Conservation (phyloP, 2,797 vertebrate species). For the Heteromormyrus szaboi region DNA sequence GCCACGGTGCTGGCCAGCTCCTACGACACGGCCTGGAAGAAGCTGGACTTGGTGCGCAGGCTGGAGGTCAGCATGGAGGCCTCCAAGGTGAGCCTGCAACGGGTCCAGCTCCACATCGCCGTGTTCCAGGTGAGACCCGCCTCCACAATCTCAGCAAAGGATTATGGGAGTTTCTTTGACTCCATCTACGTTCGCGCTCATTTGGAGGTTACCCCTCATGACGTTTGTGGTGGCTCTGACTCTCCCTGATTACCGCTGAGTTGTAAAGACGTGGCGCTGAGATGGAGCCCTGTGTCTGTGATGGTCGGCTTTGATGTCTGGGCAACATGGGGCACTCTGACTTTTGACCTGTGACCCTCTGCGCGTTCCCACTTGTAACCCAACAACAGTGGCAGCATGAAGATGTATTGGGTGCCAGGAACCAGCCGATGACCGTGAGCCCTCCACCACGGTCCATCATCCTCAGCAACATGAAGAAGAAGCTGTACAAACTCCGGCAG, state of each 20-base stretch:
- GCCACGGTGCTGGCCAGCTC: constrained; percentile 89
- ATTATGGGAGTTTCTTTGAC: neutral
- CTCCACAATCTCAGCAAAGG: neutral
- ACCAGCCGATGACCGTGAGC: constrained; percentile 82
- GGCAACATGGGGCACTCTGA: neutral
- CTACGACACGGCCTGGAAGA: constrained; percentile 95
- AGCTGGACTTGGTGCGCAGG: constrained; percentile 83
- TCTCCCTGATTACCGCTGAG: neutral
- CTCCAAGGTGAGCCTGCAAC: constrained; percentile 86
- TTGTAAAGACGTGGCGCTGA: neutral
- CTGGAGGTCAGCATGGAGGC: constrained; percentile 84
- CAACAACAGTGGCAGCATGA: constrained; percentile 88
- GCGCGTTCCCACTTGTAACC: neutral
- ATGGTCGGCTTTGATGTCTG: neutral
- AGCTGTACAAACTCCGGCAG: constrained; percentile 90
- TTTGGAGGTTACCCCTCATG: neutral
- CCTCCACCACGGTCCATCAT: constrained; percentile 86
- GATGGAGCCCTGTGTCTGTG: neutral
- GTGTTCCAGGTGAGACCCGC: constrained; percentile 84
- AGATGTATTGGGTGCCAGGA: constrained; percentile 80
- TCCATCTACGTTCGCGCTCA: neutral
- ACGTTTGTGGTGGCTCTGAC: neutral
- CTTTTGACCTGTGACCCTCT: neutral
- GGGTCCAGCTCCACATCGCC: constrained; percentile 85
- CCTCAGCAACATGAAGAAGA: constrained; percentile 96